These are phyloP conservation scores for Microctonus hyperodae DNA, from an alignment of 2,888 invertebrate genomes.

Conservation along the genomic window DNA sequence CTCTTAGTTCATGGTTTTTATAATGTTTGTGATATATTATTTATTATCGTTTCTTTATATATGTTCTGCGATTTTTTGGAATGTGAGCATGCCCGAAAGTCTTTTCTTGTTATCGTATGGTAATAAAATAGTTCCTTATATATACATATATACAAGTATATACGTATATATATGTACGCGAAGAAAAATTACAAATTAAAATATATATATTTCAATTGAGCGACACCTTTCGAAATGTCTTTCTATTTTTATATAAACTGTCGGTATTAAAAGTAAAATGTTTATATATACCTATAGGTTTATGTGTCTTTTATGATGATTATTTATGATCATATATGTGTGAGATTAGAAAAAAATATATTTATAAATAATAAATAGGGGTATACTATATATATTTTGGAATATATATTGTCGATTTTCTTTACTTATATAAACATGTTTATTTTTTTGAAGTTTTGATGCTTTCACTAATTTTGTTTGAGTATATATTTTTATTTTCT, in stretches of 20 bases:
- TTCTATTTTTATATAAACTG: not conserved
- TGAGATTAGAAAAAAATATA: not conserved
- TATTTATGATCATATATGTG: conserved; percentile 2
- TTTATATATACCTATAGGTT: not conserved
- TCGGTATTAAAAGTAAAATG: conserved; percentile 8
- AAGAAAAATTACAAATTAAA: conserved; percentile 31
- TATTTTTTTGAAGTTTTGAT: conserved; percentile 10
- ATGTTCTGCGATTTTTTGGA: not conserved
- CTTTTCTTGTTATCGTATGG: not conserved
- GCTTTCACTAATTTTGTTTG: not conserved
- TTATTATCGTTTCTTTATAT: conserved; percentile 9
- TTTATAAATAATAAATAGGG: no score
- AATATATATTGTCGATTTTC: not conserved
- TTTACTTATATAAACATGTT: not conserved
- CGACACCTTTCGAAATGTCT: not conserved
- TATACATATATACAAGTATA: not conserved
- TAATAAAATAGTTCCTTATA: not conserved
- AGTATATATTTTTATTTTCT: conserved; percentile 27
- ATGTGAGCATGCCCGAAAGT: not conserved
- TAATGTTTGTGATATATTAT: conserved; percentile 12
- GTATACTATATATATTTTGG: not conserved
- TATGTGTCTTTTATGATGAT: no score
- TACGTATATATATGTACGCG: conserved; percentile 22
- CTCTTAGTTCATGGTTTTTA: not conserved
- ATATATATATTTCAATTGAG: conserved; percentile 20